Evolutionary conservation across 2,797 vertebrate genomes (phyloP).

Genomic region (Myotis vivesi): DNA sequence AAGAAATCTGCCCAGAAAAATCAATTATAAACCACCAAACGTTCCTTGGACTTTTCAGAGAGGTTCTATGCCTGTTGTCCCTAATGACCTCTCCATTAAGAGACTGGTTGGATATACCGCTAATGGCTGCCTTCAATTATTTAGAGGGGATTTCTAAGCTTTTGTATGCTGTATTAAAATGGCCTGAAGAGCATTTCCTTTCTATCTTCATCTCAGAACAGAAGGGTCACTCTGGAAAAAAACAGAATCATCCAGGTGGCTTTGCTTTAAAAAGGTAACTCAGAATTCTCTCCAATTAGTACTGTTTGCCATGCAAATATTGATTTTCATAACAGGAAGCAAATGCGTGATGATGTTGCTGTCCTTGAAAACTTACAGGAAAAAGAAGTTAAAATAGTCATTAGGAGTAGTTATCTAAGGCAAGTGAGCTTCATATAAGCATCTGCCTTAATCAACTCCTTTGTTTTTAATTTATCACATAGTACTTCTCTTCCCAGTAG

Average conservation of each 20-base stretch:
- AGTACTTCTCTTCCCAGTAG: background rate
- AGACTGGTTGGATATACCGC: slow-evolving; percentile 61
- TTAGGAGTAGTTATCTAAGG: background rate
- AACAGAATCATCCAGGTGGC: slow-evolving; percentile 47
- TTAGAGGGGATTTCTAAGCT: slow-evolving; percentile 74
- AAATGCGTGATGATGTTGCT: background rate
- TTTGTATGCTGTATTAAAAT: slow-evolving; percentile 75
- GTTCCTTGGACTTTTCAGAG: slow-evolving; percentile 68
- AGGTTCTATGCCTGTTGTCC: slow-evolving; percentile 55
- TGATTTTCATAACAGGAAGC: background rate
- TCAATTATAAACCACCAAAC: slow-evolving; percentile 77
- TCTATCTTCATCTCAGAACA: slow-evolving; percentile 56
- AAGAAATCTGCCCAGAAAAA: slow-evolving; percentile 78
- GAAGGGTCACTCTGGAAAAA: slow-evolving; percentile 32
- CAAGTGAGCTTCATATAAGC: background rate
- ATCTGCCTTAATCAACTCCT: background rate
- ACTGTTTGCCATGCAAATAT: background rate
- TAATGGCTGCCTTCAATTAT: slow-evolving; percentile 78
- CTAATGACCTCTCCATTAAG: slow-evolving; percentile 70
- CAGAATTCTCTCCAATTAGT: background rate
- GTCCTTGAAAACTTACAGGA: background rate
- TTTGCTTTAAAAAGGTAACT: slow-evolving; percentile 40
- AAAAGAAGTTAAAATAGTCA: background rate
- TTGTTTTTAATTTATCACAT: background rate
- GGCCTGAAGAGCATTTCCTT: slow-evolving; percentile 53